Conservation (phyloP, 2,113 vertebrate species). For the Otus sunia region DNA sequence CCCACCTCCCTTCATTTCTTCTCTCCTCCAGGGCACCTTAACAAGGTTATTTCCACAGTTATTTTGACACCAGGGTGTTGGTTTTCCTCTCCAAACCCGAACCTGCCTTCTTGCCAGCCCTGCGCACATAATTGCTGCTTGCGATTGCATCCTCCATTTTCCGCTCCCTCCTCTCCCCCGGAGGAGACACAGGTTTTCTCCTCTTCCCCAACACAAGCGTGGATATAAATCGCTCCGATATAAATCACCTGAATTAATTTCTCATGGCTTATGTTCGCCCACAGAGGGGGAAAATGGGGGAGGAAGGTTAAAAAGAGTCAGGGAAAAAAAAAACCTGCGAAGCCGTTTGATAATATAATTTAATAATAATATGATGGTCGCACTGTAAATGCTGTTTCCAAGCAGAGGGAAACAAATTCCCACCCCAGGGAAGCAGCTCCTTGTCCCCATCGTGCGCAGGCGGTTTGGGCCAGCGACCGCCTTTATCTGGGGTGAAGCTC, state of each 20-base stretch:
- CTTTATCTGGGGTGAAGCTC: background rate
- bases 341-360: background rate
- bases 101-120: background rate
- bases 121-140: background rate
- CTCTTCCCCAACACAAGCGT: fast-evolving
- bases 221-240: fast-evolving
- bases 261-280: fast-evolving
- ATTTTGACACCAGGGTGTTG: background rate
- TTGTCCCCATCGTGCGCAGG: fast-evolving
- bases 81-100: background rate
- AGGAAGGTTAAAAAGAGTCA: background rate
- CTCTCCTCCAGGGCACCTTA: background rate
- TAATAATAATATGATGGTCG: fast-evolving
- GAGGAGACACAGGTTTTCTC: background rate
- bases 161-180: background rate
- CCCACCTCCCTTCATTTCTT: background rate
- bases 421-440: fast-evolving
- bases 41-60: fast-evolving
- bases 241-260: background rate
- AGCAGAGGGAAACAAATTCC: background rate
- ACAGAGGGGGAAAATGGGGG: background rate
- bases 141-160: slow-evolving; percentile 30
- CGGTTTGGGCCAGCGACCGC: fast-evolving
- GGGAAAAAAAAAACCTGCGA: fast-evolving
- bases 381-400: fast-evolving